Evolutionary conservation across 2,113 vertebrate species (phyloP).

Genomic region (Pachycephala philippinensis): DNA sequence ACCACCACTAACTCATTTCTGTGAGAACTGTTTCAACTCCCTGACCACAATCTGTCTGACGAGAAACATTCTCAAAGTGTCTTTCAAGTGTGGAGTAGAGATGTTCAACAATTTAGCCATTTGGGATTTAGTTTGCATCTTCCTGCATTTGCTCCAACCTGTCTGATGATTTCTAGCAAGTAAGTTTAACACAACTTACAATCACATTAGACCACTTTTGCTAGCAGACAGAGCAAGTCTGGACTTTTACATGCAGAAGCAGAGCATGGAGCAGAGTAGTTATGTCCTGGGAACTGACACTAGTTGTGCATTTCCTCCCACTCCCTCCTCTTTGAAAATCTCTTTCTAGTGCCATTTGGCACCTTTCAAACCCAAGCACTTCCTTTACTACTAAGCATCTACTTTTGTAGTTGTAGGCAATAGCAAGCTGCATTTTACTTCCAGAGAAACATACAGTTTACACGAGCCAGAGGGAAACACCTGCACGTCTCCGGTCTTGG

Average conservation of each 20-base stretch:
- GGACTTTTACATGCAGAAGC: not conserved
- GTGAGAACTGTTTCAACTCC: not conserved
- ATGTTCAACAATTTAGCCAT: not conserved
- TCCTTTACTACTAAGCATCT: not conserved
- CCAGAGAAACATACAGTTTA: not conserved
- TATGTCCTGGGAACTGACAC: not conserved
- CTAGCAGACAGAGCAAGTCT: not conserved
- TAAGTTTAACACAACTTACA: not conserved
- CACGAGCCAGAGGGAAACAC: constrained; percentile 67
- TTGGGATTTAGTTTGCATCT: not conserved
- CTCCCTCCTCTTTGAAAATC: not conserved
- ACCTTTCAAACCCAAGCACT: not conserved
- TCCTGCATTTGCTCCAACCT: not conserved
- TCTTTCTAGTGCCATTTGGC: not conserved
- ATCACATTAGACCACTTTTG: not conserved
- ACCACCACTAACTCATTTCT: not conserved
- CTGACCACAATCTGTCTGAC: not conserved
- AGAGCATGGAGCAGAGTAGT: not conserved
- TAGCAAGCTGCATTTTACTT: constrained; percentile 13
- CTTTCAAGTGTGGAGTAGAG: not conserved
- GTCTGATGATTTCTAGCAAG: not conserved
- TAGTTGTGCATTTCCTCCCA: not conserved
- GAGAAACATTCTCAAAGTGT: not conserved
- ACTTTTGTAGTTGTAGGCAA: not conserved
- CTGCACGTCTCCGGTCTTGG: constrained; percentile 26